phyloP scores from a whole-genome alignment of 2,113 vertebrate species.

The Takifugu flavidus region DNA sequence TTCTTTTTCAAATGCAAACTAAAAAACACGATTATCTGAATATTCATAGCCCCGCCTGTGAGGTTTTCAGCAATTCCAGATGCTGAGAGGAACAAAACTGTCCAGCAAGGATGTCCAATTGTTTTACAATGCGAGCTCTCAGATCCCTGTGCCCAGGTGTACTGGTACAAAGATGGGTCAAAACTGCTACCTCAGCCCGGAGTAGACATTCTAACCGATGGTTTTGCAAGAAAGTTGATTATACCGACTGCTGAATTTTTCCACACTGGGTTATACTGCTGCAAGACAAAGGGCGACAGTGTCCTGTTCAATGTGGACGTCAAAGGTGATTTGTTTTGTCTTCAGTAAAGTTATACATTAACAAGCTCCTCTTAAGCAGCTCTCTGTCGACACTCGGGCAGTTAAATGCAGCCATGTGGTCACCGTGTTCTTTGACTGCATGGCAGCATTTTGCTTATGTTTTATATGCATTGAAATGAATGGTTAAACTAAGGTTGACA shows the following conservation, averaged over 20 bases:
- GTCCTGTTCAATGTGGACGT: constrained; percentile 76
- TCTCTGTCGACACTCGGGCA: constrained; percentile 20
- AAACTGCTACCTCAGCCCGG: constrained; percentile 68
- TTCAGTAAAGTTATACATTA: constrained; percentile 36
- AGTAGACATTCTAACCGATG: constrained; percentile 64
- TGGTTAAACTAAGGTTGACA: constrained; percentile 46
- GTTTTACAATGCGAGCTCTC: constrained; percentile 76
- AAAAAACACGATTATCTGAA: constrained; percentile 45
- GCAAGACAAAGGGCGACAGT: constrained; percentile 75
- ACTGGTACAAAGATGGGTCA: constrained; percentile 77
- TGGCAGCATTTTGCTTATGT: constrained; percentile 39
- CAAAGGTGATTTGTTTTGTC: constrained; percentile 73
- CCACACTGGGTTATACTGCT: constrained; percentile 77
- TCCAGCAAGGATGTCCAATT: constrained; percentile 63
- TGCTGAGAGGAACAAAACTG: constrained; percentile 65
- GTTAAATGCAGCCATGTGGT: constrained; percentile 19
- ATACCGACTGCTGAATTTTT: constrained; percentile 69
- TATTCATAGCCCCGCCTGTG: constrained; percentile 74
- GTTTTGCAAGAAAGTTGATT: constrained; percentile 55
- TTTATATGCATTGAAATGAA: constrained; percentile 12
- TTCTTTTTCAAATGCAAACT: constrained; percentile 7
- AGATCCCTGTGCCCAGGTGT: constrained; percentile 69
- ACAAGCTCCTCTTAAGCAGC: constrained; percentile 36
- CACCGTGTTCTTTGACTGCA: constrained; percentile 22
- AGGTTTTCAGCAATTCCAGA: constrained; percentile 76